phyloP scores from a whole-genome alignment of 1,140 invertebrate genomes.

The Frieseomelitta varia region DNA sequence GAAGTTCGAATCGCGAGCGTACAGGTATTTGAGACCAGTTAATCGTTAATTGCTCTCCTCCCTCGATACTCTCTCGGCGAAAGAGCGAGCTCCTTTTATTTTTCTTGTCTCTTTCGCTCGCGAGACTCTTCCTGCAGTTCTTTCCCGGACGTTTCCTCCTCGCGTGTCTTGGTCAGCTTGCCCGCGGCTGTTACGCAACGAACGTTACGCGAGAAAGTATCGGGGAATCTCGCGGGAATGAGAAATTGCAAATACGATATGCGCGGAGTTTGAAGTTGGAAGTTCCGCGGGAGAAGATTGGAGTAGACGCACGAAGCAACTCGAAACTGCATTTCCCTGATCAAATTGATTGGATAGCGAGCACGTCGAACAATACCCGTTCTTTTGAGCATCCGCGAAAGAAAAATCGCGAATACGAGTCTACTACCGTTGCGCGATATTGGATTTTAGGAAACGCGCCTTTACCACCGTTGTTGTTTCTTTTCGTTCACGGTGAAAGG shows the following conservation, averaged over 20 bases:
- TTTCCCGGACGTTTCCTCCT: neutral
- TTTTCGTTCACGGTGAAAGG: no score
- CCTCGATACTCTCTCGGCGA: neutral
- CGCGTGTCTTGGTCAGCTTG: conserved; percentile 14
- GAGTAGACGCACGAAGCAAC: conserved; percentile 58
- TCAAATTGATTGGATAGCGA: conserved; percentile 66
- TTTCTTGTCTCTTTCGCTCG: neutral
- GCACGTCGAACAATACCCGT: conserved; percentile 54
- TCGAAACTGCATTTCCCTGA: conserved; percentile 65
- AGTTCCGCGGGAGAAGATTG: conserved; percentile 57
- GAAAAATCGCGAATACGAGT: conserved; percentile 34
- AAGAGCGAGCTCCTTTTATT: neutral
- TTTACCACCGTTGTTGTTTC: no score
- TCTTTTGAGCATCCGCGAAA: conserved; percentile 34
- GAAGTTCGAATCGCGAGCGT: neutral
- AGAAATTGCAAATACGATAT: conserved; percentile 62
- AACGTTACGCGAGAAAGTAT: conserved; percentile 37
- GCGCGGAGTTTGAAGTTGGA: conserved; percentile 48
- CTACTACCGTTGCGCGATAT: conserved; percentile 9
- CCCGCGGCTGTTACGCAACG: conserved; percentile 41
- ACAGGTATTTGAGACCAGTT: no score
- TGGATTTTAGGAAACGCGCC: conserved; percentile 10
- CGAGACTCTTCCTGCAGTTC: neutral
- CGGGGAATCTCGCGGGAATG: conserved; percentile 53
- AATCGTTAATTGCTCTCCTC: neutral